These are phyloP conservation scores for Dromococcyx pavoninus DNA, from an alignment of 2,797 vertebrate genomes.

Conservation along the genomic window DNA sequence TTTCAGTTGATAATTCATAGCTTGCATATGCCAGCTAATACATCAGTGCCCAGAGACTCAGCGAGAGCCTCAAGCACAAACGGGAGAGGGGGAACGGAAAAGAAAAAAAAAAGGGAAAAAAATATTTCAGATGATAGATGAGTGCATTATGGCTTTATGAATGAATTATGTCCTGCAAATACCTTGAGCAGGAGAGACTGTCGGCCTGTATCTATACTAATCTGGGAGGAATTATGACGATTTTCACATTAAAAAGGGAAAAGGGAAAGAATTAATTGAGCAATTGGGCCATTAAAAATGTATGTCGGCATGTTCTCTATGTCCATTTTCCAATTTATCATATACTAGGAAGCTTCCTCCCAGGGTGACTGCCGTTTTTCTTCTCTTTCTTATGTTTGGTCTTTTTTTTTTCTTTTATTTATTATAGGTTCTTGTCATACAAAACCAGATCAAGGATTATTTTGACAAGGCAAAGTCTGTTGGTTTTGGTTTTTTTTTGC, in stretches of 20 bases:
- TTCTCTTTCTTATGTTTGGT: constrained; percentile 50
- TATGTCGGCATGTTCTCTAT: constrained; percentile 81
- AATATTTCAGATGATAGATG: constrained; percentile 89
- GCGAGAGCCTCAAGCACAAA: constrained; percentile 80
- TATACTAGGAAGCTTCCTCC: constrained; percentile 52
- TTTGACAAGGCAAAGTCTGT: constrained; percentile 75
- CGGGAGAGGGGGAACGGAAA: constrained; percentile 78
- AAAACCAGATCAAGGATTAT: constrained; percentile 77
- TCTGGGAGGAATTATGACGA: constrained; percentile 94
- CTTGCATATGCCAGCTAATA: constrained; percentile 95
- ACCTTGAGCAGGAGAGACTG: constrained; percentile 93
- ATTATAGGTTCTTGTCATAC: constrained; percentile 54
- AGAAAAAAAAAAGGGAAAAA: constrained; percentile 42
- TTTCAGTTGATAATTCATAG: constrained; percentile 96
- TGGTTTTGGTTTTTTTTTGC: constrained; percentile 69
- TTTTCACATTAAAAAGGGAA: constrained; percentile 84
- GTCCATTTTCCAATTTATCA: constrained; percentile 88
- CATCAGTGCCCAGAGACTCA: constrained; percentile 89
- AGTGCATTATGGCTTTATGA: constrained; percentile 93
- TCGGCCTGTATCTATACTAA: constrained; percentile 91
- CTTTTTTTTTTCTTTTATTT: constrained; percentile 36
- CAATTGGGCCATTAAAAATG: constrained; percentile 90
- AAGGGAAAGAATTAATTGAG: constrained; percentile 88
- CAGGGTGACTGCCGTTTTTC: constrained; percentile 60
- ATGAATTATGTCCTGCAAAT: constrained; percentile 97